Evolutionary conservation across 2,888 invertebrate genomes (phyloP).

Genomic region (Leptopilina syphax): DNA sequence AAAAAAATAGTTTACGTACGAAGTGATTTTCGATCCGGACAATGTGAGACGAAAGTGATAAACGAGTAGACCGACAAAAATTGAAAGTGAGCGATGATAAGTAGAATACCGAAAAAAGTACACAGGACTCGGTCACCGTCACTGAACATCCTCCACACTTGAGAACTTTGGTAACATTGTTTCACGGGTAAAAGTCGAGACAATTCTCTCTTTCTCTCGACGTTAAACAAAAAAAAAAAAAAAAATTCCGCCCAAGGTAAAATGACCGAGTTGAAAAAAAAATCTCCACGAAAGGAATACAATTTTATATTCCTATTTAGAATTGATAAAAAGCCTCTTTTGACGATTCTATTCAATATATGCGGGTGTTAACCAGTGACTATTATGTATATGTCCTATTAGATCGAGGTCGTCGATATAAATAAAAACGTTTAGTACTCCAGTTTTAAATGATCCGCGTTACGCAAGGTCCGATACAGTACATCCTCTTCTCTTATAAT

Average conservation of each 20-base stretch:
- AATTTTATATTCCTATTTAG: background rate
- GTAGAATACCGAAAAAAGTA: constrained; percentile 25
- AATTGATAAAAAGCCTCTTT: background rate
- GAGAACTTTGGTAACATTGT: constrained; percentile 25
- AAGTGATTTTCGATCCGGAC: constrained; percentile 14
- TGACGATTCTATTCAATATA: background rate
- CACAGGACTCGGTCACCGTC: constrained; percentile 14
- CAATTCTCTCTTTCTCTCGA: background rate
- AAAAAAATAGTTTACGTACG: background rate
- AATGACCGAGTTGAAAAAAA: background rate
- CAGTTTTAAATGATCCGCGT: constrained; percentile 35
- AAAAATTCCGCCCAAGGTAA: background rate
- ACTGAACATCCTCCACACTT: constrained; percentile 28
- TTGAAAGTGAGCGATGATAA: constrained; percentile 25
- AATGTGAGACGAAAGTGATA: constrained; percentile 1
- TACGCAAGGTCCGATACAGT: constrained; percentile 25
- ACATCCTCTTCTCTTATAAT: background rate
- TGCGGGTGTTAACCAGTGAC: constrained; percentile 15
- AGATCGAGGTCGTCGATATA: constrained; percentile 21
- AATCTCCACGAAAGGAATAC: background rate
- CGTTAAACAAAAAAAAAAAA: background rate
- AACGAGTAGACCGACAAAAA: constrained; percentile 22
- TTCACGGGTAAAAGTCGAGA: background rate
- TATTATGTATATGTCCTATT: background rate
- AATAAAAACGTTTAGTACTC: constrained; percentile 27